Conservation (phyloP, 1,140 invertebrate genomes). For the Drosophila trapezifrons region DNA sequence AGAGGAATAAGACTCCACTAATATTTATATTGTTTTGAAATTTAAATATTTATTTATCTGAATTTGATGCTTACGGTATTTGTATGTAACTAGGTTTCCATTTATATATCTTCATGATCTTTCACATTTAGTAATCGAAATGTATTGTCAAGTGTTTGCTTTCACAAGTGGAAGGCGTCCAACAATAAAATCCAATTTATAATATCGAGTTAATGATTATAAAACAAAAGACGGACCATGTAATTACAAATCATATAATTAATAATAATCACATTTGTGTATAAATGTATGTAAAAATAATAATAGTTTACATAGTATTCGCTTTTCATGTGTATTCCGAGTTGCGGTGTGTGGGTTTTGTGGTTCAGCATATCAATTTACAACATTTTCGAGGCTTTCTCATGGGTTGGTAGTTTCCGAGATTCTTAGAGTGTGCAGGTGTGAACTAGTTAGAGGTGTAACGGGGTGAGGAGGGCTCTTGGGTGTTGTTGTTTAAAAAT, state of each 20-base stretch:
- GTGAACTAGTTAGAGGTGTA: conserved; percentile 39
- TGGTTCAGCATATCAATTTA: conserved; percentile 79
- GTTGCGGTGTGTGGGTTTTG: conserved; percentile 24
- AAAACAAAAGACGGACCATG: conserved; percentile 26
- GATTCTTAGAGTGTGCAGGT: conserved; percentile 43
- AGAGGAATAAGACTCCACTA: too few relatives aligned
- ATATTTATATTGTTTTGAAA: conserved; percentile 6
- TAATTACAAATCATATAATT: conserved; percentile 73
- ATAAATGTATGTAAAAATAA: conserved; percentile 41
- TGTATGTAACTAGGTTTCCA: conserved; percentile 45
- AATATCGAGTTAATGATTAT: conserved; percentile 20
- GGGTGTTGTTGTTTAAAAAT: conserved; percentile 66
- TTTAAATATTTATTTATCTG: conserved; percentile 60
- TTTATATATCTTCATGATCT: conserved; percentile 44
- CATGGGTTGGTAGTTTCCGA: conserved; percentile 44
- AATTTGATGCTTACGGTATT: conserved; percentile 41
- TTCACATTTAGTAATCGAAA: conserved; percentile 75
- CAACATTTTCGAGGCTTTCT: conserved; percentile 60
- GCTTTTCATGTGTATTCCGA: conserved; percentile 51
- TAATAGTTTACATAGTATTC: conserved; percentile 51
- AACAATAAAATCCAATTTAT: conserved; percentile 35
- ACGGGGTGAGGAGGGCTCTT: conserved; percentile 5
- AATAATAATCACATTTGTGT: conserved; percentile 74
- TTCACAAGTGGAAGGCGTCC: conserved; percentile 33
- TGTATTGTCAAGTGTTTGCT: conserved; percentile 79